Percentiles rank a stretch among this genome's conserved stretches.
These are phyloP conservation scores for Osmerus eperlanus DNA, from an alignment of 2,113 vertebrate species.

Conservation along the genomic window DNA sequence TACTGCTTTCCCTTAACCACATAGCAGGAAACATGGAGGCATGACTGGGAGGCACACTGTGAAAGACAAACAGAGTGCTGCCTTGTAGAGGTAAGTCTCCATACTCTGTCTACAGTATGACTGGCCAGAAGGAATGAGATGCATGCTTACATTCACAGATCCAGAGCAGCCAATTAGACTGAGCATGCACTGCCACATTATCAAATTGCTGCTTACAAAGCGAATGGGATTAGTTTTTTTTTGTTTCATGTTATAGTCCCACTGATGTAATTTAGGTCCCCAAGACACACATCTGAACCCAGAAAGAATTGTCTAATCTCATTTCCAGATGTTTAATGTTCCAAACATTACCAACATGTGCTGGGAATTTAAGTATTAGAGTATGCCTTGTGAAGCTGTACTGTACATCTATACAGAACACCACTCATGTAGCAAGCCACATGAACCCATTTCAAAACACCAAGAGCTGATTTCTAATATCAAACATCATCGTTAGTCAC, in stretches of 20 bases:
- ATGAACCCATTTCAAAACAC: conserved; percentile 28
- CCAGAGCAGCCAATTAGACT: conserved; percentile 47
- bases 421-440: conserved; percentile 27
- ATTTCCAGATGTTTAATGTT: conserved; percentile 34
- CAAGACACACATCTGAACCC: conserved; percentile 36
- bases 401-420: conserved; percentile 28
- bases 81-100: conserved; percentile 29
- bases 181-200: conserved; percentile 34
- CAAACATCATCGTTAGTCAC: conserved; percentile 44
- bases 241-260: conserved; percentile 37
- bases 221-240: conserved; percentile 34
- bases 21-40: conserved; percentile 52
- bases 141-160: conserved; percentile 38
- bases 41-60: conserved; percentile 46
- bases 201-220: conserved; percentile 39
- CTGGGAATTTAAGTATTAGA: conserved; percentile 30
- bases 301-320: background rate
- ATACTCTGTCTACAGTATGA: conserved; percentile 25
- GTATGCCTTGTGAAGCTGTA: conserved; percentile 42
- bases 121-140: conserved; percentile 27
- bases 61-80: conserved; percentile 50
- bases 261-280: conserved; percentile 38
- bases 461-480: conserved; percentile 28
- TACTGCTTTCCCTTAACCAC: conserved; percentile 24
- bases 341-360: conserved; percentile 36